Percentiles rank a stretch among this genome's conserved stretches.
phyloP scores from a whole-genome alignment of 2,113 vertebrate species.

The Myotis brandtii region DNA sequence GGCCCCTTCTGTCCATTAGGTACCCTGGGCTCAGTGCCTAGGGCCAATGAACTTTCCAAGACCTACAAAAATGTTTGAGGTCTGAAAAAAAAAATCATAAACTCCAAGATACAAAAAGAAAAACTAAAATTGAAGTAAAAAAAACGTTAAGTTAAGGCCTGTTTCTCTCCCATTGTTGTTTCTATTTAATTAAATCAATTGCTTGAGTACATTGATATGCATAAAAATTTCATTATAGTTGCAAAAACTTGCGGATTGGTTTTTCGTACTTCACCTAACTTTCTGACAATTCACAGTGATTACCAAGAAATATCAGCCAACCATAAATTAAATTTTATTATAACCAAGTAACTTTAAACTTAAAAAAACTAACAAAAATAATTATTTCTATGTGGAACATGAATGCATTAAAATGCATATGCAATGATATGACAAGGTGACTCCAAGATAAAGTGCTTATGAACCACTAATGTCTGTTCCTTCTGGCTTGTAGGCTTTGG shows the following conservation, averaged over 20 bases:
- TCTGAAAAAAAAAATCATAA: not conserved
- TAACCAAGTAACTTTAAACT: not conserved
- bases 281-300: not conserved
- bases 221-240: not conserved
- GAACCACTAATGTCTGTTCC: not conserved
- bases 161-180: not conserved
- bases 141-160: not conserved
- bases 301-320: not conserved
- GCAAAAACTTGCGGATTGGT: not conserved
- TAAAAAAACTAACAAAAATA: not conserved
- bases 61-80: not conserved
- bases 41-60: not conserved
- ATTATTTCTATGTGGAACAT: not conserved
- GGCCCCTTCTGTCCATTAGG: not conserved
- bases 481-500: not conserved
- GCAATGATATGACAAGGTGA: not conserved
- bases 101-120: not conserved
- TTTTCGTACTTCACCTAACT: not conserved
- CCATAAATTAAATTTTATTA: not conserved
- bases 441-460: not conserved
- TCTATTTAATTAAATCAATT: not conserved
- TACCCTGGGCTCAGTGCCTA: not conserved
- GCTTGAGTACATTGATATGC: not conserved
- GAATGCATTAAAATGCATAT: not conserved
- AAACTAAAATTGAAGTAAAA: not conserved